phyloP scores from a whole-genome alignment of 2,797 vertebrate genomes.

The Enteromius treurensis region DNA sequence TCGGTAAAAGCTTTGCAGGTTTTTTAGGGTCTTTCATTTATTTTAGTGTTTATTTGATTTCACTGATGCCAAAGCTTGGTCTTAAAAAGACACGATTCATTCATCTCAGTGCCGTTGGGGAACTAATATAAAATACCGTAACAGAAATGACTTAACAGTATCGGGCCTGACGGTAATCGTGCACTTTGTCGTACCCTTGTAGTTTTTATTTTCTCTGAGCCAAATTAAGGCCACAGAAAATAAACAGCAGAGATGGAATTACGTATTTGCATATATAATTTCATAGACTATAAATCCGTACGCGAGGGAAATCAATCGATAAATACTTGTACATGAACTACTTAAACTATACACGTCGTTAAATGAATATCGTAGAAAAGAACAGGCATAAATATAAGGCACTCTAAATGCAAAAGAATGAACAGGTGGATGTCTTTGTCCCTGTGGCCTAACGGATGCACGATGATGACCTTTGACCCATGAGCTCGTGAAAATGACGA shows the following conservation, averaged over 20 bases:
- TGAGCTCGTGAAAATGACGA: slow-evolving; percentile 56
- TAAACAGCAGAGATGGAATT: slow-evolving; percentile 72
- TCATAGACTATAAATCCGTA: slow-evolving; percentile 73
- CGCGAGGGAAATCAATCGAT: slow-evolving; percentile 70
- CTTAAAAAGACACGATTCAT: not conserved
- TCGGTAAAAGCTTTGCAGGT: slow-evolving; percentile 54
- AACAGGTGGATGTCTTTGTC: slow-evolving; percentile 75
- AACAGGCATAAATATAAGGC: slow-evolving; percentile 99
- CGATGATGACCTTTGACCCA: slow-evolving; percentile 47
- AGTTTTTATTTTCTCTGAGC: slow-evolving; percentile 69
- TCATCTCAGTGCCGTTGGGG: not conserved
- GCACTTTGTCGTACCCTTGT: not conserved
- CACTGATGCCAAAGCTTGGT: not conserved
- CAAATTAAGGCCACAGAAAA: slow-evolving; percentile 80
- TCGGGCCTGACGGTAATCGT: slow-evolving; percentile 7
- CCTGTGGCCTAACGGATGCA: slow-evolving; percentile 72
- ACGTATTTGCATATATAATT: slow-evolving; percentile 86
- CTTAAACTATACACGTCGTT: slow-evolving; percentile 73
- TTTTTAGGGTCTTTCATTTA: slow-evolving; percentile 60
- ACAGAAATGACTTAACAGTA: slow-evolving; percentile 35
- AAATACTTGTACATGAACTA: slow-evolving; percentile 74
- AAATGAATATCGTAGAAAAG: slow-evolving; percentile 83
- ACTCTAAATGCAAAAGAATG: slow-evolving; percentile 96
- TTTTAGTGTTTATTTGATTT: not conserved
- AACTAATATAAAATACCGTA: not conserved